Conservation (phyloP, 2,113 vertebrate species). For the Menura novaehollandiae region DNA sequence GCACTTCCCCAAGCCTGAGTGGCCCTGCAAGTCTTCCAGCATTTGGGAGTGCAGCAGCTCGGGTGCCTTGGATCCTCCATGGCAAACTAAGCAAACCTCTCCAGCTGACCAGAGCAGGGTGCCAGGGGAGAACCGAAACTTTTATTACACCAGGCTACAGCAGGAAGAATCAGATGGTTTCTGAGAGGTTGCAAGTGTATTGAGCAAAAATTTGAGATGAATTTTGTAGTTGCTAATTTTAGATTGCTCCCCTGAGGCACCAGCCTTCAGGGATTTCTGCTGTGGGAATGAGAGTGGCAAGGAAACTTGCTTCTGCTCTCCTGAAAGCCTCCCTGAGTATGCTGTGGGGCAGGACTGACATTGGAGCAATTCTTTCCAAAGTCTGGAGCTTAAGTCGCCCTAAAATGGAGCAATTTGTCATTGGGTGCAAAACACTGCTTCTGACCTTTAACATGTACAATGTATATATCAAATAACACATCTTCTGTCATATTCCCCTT, state of each 20-base stretch:
- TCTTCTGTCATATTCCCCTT: background rate
- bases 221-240: constrained; percentile 33
- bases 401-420: constrained; percentile 59
- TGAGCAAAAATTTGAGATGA: background rate
- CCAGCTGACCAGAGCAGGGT: background rate
- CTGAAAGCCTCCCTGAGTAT: background rate
- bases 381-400: constrained; percentile 14
- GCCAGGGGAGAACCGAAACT: background rate
- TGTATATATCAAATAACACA: background rate
- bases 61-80: background rate
- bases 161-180: background rate
- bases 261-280: background rate
- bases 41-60: background rate
- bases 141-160: background rate
- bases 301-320: background rate
- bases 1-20: rapidly evolving
- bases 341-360: background rate
- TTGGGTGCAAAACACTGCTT: constrained; percentile 6
- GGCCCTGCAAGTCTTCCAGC: background rate
- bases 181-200: background rate
- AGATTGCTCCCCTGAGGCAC: background rate
- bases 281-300: background rate
- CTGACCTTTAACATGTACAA: constrained; percentile 38
- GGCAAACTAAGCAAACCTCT: background rate
- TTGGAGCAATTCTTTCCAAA: background rate